A percentile compares a stretch with the other conserved stretches of the same genome.
Conservation (phyloP, 2,113 vertebrate species). For the Cyprinodon tularosa region DNA sequence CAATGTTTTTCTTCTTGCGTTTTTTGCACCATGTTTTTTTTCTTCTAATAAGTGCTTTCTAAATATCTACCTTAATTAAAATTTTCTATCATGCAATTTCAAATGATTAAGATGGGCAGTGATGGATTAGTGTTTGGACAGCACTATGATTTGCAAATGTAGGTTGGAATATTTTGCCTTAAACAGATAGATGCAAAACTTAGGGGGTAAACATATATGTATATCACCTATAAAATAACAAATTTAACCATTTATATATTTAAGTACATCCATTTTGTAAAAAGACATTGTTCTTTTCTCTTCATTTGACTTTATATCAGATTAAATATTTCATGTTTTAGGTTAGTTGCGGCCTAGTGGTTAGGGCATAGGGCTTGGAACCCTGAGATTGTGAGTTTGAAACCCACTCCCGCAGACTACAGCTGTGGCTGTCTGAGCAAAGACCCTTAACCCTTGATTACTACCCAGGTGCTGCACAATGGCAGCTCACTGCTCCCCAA, state of each 20-base stretch:
- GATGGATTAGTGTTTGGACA: constrained; percentile 32
- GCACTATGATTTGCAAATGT: constrained; percentile 49
- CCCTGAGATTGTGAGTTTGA: too few species aligned
- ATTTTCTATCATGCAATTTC: constrained; percentile 39
- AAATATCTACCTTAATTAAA: constrained; percentile 55
- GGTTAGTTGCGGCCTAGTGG: not conserved
- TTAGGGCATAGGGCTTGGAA: too few species aligned
- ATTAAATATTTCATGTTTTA: not conserved
- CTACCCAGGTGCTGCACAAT: too few species aligned
- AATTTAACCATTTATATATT: not conserved
- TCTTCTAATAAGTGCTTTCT: constrained; percentile 42
- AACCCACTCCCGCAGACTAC: too few species aligned
- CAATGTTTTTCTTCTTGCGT: constrained; percentile 37
- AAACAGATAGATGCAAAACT: too few species aligned
- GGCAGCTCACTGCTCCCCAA: too few species aligned
- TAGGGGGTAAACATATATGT: too few species aligned
- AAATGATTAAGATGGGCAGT: constrained; percentile 22
- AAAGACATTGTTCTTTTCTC: not conserved
- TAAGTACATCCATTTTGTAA: not conserved
- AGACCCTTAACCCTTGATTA: too few species aligned
- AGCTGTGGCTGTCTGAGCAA: too few species aligned
- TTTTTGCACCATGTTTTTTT: constrained; percentile 32
- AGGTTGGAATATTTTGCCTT: constrained; percentile 39
- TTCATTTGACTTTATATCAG: not conserved
- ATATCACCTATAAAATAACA: not conserved